These are phyloP conservation scores for Branchinecta sandiegonensis DNA, from an alignment of 2,888 invertebrate genomes.

Conservation along the genomic window DNA sequence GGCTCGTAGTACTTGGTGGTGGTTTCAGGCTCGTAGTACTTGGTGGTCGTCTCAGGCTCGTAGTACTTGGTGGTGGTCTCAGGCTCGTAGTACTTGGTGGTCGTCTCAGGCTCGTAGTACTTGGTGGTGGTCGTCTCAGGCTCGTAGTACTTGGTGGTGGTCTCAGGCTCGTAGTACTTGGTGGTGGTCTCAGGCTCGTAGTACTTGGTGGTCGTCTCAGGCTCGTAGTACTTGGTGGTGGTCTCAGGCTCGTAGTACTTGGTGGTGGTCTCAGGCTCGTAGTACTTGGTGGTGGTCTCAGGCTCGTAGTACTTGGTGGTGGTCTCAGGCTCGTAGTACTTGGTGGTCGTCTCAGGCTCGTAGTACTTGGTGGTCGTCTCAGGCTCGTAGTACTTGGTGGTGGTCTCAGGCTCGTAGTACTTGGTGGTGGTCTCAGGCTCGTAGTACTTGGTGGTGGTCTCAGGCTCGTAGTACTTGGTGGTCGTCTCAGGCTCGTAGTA, in stretches of 20 bases:
- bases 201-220: background rate
- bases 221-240: background rate
- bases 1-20: background rate
- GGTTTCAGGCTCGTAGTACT: background rate
- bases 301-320: conserved; percentile 9
- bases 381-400: conserved; percentile 11
- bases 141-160: background rate
- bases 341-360: background rate
- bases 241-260: background rate
- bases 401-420: background rate
- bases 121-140: background rate
- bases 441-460: conserved; percentile 3
- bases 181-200: background rate
- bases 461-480: background rate
- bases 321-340: background rate
- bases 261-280: background rate
- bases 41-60: background rate
- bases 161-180: background rate
- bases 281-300: background rate
- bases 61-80: background rate
- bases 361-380: conserved; percentile 1
- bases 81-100: conserved; percentile 4
- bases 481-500: background rate
- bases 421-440: background rate
- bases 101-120: background rate